A percentile compares a stretch with the other conserved stretches of the same genome.
Evolutionary conservation across 2,797 vertebrate species (phyloP).

Genomic region (Sternotherus odoratus): DNA sequence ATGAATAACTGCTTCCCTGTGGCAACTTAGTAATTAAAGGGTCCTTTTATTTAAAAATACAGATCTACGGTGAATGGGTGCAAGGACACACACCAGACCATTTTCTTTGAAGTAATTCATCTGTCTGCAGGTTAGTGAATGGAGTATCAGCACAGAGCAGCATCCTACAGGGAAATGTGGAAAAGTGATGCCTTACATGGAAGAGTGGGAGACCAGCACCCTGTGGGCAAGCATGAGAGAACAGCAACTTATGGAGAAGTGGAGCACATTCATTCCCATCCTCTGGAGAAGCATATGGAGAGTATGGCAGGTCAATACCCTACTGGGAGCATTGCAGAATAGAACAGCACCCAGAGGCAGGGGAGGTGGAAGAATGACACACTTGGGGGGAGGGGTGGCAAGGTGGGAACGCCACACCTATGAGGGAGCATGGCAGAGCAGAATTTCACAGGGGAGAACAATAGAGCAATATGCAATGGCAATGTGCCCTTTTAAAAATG

Average conservation of each 20-base stretch:
- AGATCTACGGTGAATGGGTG: not conserved
- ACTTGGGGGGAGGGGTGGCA: accelerated
- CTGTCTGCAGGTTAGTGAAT: not conserved
- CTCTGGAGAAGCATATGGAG: not conserved
- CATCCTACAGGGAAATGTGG: not conserved
- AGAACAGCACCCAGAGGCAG: not conserved
- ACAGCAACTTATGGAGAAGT: not conserved
- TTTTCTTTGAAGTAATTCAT: not conserved
- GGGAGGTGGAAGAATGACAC: not conserved
- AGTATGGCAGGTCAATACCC: not conserved
- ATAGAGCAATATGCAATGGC: not conserved
- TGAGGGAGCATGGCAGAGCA: not conserved
- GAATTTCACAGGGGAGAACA: not conserved
- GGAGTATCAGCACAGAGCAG: not conserved
- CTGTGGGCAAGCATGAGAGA: too few species aligned
- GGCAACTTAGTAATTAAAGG: conserved; percentile 30
- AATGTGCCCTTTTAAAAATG: not conserved
- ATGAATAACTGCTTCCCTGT: conserved; percentile 48
- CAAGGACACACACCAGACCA: not conserved
- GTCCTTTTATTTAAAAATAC: not conserved
- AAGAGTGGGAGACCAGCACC: not conserved
- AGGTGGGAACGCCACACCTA: not conserved
- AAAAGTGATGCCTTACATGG: not conserved
- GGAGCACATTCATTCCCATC: not conserved
- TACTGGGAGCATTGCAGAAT: not conserved